These are phyloP conservation scores for Rhabdophis nuchalis DNA, from an alignment of 2,797 vertebrate species.

Conservation along the genomic window DNA sequence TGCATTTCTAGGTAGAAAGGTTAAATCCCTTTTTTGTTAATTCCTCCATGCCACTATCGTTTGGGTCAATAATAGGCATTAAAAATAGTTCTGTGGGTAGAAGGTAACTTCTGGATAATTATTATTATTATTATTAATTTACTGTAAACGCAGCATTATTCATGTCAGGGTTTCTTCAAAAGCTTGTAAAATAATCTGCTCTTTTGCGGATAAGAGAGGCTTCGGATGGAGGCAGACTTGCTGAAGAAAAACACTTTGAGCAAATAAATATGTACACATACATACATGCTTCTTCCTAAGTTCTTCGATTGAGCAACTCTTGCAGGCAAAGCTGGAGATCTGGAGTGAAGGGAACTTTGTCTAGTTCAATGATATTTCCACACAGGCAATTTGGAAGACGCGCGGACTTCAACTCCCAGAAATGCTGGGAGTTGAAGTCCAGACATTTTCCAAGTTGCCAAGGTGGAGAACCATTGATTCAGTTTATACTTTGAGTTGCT, in stretches of 20 bases:
- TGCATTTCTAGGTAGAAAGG: slow-evolving; percentile 28
- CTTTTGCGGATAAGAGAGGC: slow-evolving; percentile 47
- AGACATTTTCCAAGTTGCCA: neutral
- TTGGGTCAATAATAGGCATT: slow-evolving; percentile 45
- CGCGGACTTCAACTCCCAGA: neutral
- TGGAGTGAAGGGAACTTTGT: slow-evolving; percentile 22
- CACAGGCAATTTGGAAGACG: neutral
- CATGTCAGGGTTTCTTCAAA: slow-evolving; percentile 34
- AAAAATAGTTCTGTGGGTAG: slow-evolving; percentile 47
- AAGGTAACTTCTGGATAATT: slow-evolving; percentile 34
- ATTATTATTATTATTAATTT: too few species aligned
- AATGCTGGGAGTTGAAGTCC: neutral
- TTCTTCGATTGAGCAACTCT: slow-evolving; percentile 49
- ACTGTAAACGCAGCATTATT: slow-evolving; percentile 26
- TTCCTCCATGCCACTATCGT: slow-evolving; percentile 31
- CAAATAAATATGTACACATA: neutral
- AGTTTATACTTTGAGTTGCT: slow-evolving; percentile 61
- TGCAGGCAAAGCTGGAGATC: slow-evolving; percentile 47
- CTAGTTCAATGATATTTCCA: neutral
- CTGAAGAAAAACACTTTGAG: neutral
- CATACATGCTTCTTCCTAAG: slow-evolving; percentile 28
- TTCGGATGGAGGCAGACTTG: slow-evolving; percentile 20
- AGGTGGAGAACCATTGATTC: neutral
- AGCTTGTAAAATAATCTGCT: slow-evolving; percentile 31
- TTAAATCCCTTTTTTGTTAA: slow-evolving; percentile 35